A percentile compares a stretch with the other conserved stretches of the same genome.
These are phyloP conservation scores for Pyrocoelia pectoralis DNA, from an alignment of 2,888 invertebrate genomes.

Conservation along the genomic window DNA sequence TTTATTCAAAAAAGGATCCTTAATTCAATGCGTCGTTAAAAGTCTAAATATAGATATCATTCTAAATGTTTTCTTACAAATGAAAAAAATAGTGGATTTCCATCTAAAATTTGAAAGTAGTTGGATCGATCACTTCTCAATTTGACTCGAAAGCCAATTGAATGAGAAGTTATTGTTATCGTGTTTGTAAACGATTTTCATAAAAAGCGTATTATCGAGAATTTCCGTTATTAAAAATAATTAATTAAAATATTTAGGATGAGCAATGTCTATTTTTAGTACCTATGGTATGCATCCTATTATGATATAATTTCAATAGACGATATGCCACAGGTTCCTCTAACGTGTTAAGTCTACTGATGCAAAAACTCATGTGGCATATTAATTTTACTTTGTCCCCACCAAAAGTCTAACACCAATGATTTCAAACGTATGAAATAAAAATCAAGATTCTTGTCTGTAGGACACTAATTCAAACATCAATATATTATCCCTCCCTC, in stretches of 20 bases:
- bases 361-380: constrained; percentile 38
- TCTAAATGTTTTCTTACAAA: no score
- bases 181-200: not conserved
- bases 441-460: constrained; percentile 53
- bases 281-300: constrained; percentile 10
- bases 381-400: constrained; percentile 48
- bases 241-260: not conserved
- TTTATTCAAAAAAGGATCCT: no score
- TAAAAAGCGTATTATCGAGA: not conserved
- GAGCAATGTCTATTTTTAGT: constrained; percentile 37
- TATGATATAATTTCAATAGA: constrained; percentile 16
- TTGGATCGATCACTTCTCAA: no score
- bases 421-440: constrained; percentile 55
- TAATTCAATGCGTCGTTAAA: no score
- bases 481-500: constrained; percentile 57
- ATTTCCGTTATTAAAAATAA: not conserved
- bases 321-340: constrained; percentile 19
- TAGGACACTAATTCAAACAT: constrained; percentile 59
- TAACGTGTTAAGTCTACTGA: constrained; percentile 23
- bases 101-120: no score
- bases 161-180: no score
- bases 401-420: constrained; percentile 52
- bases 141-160: no score
- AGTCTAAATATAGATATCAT: no score
- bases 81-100: no score